Evolutionary conservation across 37 sponge, comb jelly and placozoan genomes (phyloP), one percentile per base, ranked within the genome.

Genomic region (Chondrosia reniformis): DNA sequence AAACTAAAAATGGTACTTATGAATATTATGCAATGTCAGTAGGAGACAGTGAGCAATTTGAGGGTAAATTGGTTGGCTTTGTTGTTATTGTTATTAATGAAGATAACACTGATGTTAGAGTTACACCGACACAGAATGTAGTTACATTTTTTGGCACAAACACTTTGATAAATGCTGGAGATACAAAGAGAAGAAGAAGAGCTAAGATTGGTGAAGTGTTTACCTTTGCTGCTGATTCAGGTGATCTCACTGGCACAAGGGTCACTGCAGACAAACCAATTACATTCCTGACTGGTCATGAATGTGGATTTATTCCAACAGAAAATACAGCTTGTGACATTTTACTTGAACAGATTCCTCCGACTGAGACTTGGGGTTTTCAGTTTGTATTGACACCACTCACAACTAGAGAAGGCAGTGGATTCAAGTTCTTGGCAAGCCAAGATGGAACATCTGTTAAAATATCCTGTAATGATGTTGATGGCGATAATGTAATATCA

Each of bases 301-400:
- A 42, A n/a, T 87, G 88, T 77, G 79, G 74, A 37, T 59, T 33
- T 15, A 63, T 82, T 22, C 83, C 88, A 28, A 30, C 17, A 15
- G 42, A 4, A 8, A 10, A 38, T 7, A 44, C 83, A 27, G 59
- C 69, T 38, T 87, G 88, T 77, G 88, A 87, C 46, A 58, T 63
- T 42, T 25, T 87, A 21, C 58, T 87, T 4, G 88, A 87, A 45
- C 83, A 87, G 30, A 27, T 87, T 22, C 88, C 88, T 33, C 62
- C 79, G 21, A 65, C 76, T 39, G 46, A 33, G 15, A 38, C 58
- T 15, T 81, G 67, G 65, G 87, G 87, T 19, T 62, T 33, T 22
- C 31, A 22, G 31, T 86, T 81, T 27, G 55, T 86, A 17, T 39
- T 56, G 24, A 71, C 61, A 3, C 77, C 87, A 1, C 28, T 75